Conservation (phyloP, 2,113 vertebrate genomes). For the Cryptomyrus ogoouensis region DNA sequence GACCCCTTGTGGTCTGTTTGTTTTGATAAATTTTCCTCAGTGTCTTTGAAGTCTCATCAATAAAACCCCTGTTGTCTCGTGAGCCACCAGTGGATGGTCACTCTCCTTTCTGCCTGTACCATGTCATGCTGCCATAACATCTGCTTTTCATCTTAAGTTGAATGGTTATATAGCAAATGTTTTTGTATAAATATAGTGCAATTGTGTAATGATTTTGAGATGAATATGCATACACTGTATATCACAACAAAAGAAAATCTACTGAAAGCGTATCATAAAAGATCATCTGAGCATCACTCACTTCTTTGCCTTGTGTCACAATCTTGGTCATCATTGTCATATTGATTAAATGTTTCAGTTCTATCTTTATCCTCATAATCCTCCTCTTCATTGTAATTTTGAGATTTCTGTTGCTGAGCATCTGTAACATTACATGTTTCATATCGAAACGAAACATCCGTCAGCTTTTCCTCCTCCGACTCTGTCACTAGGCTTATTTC, state of each 20-base stretch:
- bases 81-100: too few relatives aligned
- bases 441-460: background rate
- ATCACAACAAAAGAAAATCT: background rate
- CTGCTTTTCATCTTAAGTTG: background rate
- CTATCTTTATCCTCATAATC: constrained; percentile 56
- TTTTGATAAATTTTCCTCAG: too few relatives aligned
- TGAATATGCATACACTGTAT: background rate
- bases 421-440: background rate
- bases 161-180: background rate
- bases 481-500: background rate
- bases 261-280: background rate
- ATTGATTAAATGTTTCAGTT: constrained; percentile 57
- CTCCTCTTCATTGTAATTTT: constrained; percentile 32
- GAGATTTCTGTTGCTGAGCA: background rate
- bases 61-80: too few relatives aligned
- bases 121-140: background rate
- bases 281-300: constrained; percentile 31
- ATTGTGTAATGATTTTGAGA: background rate
- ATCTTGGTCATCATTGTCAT: constrained; percentile 41
- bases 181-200: background rate
- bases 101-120: too few relatives aligned
- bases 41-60: too few relatives aligned
- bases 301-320: constrained; percentile 32
- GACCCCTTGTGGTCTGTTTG: too few relatives aligned
- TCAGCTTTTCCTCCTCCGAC: background rate